Evolutionary conservation across 2,888 invertebrate genomes (phyloP).

Genomic region (Rhingia rostrata): DNA sequence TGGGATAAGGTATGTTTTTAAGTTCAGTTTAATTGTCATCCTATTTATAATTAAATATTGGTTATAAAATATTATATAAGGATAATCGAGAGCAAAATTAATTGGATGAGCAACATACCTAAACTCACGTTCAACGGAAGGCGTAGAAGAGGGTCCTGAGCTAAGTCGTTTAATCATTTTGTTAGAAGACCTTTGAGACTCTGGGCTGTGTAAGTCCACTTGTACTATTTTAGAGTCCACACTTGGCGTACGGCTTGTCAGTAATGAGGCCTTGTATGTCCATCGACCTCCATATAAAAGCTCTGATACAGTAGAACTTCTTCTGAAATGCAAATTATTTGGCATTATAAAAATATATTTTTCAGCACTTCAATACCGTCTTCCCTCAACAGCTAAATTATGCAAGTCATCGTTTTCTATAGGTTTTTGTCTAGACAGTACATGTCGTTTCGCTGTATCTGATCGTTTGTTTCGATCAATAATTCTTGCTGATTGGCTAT

Average conservation of each 20-base stretch:
- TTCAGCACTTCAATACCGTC: conserved; percentile 77
- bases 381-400: conserved; percentile 77
- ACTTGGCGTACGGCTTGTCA: conserved; percentile 82
- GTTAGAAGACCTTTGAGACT: conserved; percentile 80
- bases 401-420: conserved; percentile 87
- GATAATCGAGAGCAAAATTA: too few species aligned
- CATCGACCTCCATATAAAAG: conserved; percentile 82
- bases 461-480: conserved; percentile 85
- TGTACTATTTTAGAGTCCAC: conserved; percentile 82
- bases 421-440: conserved; percentile 89
- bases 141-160: conserved; percentile 81
- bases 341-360: neutral
- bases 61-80: too few species aligned
- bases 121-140: conserved; percentile 82
- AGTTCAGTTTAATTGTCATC: too few species aligned
- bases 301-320: conserved; percentile 82
- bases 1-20: too few species aligned
- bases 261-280: conserved; percentile 80
- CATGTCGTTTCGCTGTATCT: conserved; percentile 88
- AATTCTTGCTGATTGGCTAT: conserved; percentile 82
- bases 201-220: conserved; percentile 82
- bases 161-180: conserved; percentile 81
- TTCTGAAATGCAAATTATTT: conserved; percentile 55
- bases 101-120: conserved; percentile 76
- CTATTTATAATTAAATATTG: too few species aligned